Evolutionary conservation across 1,140 invertebrate genomes (phyloP).

Genomic region (Drosophila bifasciata): DNA sequence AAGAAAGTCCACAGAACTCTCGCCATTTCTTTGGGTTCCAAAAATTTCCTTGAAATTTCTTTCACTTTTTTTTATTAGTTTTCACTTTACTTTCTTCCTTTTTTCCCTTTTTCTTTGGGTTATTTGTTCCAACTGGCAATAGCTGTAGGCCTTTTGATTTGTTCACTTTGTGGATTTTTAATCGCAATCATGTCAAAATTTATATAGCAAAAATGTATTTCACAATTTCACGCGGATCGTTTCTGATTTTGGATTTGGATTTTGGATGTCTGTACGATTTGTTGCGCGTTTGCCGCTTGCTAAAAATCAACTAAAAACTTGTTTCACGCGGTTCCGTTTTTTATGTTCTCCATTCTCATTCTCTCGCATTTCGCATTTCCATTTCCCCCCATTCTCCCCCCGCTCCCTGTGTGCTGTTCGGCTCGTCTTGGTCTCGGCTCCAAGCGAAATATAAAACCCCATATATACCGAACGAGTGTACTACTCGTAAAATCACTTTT

Average conservation of each 20-base stretch:
- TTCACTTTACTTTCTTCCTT: not conserved
- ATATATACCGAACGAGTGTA: too few species aligned
- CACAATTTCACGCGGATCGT: conserved; percentile 2
- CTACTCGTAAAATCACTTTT: conserved; percentile 1
- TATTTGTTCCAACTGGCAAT: conserved; percentile 4
- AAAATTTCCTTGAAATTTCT: too few species aligned
- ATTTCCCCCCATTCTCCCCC: too few species aligned
- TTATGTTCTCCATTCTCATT: conserved; percentile 58
- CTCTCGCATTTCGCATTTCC: too few species aligned
- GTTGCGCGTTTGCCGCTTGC: conserved; percentile 66
- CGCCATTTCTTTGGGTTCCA: conserved; percentile 16
- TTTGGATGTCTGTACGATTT: conserved; percentile 12
- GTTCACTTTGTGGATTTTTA: conserved; percentile 33
- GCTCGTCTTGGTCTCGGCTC: not conserved
- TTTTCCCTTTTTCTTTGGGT: conserved; percentile 1
- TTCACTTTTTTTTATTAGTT: too few species aligned
- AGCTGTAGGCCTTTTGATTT: conserved; percentile 11
- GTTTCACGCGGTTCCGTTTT: conserved; percentile 70
- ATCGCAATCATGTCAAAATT: conserved; percentile 57
- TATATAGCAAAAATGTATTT: conserved; percentile 12
- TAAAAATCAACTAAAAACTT: conserved; percentile 76
- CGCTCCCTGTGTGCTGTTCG: not conserved
- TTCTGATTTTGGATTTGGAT: not conserved
- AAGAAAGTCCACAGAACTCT: not conserved
- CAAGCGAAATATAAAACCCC: conserved; percentile 17